Conservation (phyloP, 2,888 invertebrate species). For the Pachliopta kotzebuea region DNA sequence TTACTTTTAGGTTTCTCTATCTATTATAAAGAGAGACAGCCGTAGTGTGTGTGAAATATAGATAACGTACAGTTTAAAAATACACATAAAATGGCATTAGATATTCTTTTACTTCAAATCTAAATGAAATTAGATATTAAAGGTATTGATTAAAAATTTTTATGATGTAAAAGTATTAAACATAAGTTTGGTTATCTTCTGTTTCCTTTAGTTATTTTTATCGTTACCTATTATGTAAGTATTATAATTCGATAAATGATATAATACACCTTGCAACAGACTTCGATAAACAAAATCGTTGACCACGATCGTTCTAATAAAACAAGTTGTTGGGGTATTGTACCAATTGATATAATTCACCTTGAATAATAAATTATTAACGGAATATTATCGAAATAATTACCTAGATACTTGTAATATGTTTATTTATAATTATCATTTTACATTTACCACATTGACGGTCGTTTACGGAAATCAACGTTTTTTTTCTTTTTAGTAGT, state of each 20-base stretch:
- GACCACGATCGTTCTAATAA: background rate
- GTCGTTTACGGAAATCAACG: background rate
- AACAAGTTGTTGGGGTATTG: conserved; percentile 1
- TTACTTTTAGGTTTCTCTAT: background rate
- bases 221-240: too few species aligned
- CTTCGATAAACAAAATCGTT: background rate
- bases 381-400: conserved; percentile 2
- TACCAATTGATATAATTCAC: background rate
- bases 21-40: too few species aligned
- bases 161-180: too few species aligned
- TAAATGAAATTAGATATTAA: too few species aligned
- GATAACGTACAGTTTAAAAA: too few species aligned
- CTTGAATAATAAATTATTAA: conserved; percentile 2
- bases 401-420: conserved; percentile 1
- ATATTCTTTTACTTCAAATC: too few species aligned
- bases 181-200: too few species aligned
- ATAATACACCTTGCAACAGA: background rate
- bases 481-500: background rate
- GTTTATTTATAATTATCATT: background rate
- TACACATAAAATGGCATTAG: too few species aligned
- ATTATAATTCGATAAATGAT: too few species aligned
- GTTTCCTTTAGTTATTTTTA: too few species aligned
- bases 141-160: too few species aligned
- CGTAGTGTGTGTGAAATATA: too few species aligned
- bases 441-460: background rate